phyloP scores from a whole-genome alignment of 2,113 vertebrate species.

The Ascaphus truei region DNA sequence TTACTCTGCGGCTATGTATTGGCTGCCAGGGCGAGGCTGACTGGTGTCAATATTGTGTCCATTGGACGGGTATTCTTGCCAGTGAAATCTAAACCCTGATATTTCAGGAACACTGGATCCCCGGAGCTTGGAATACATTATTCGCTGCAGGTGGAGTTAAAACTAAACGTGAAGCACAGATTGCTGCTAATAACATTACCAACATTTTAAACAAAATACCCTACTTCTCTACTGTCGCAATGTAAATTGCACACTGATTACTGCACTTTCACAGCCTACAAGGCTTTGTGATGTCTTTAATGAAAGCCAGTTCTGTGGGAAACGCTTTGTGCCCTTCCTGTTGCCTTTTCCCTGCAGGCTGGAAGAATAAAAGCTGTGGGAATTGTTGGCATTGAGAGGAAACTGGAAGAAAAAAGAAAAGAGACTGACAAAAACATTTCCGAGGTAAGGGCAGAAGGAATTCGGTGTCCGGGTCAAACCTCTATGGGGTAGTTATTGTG shows the following conservation, averaged over 20 bases:
- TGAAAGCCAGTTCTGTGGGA: background rate
- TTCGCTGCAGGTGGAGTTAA: no score
- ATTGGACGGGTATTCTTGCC: no score
- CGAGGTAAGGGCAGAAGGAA: constrained; percentile 68
- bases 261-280: constrained; percentile 4
- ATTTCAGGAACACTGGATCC: no score
- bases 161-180: no score
- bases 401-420: constrained; percentile 95
- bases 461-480: constrained; percentile 29
- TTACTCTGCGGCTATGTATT: no score
- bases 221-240: no score
- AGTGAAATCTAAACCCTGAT: no score
- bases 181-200: background rate
- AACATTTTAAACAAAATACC: no score
- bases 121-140: no score
- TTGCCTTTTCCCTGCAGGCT: constrained; percentile 63
- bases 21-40: no score
- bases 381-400: constrained; percentile 96
- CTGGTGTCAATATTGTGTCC: no score
- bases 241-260: background rate
- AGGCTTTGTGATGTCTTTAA: background rate
- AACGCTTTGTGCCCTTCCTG: constrained; percentile 45
- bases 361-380: constrained; percentile 91
- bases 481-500: no score
- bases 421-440: constrained; percentile 98